A percentile compares a stretch with the other conserved stretches of the same genome.
phyloP scores from a whole-genome alignment of 2,113 vertebrate species.

The Trogon surrucura region DNA sequence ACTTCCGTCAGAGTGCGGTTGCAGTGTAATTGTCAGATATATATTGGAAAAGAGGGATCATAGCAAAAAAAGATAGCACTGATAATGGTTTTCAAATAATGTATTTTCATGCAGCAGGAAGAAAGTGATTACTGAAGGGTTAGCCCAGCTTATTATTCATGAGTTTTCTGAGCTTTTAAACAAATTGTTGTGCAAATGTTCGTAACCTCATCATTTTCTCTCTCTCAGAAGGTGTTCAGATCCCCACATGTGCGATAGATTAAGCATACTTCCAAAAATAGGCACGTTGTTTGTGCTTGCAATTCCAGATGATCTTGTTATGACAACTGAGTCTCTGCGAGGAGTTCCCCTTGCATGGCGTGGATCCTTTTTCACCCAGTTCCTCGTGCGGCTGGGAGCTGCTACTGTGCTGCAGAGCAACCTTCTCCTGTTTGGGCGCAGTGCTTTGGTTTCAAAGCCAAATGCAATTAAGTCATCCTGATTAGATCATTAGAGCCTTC shows the following conservation, averaged over 20 bases:
- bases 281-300: not conserved
- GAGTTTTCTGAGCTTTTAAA: slow-evolving; percentile 50
- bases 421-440: not conserved
- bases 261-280: slow-evolving; percentile 26
- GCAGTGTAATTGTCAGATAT: slow-evolving; percentile 1
- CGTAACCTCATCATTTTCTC: not conserved
- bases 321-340: not conserved
- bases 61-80: not conserved
- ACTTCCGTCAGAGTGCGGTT: not conserved
- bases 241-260: not conserved
- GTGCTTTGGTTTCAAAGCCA: slow-evolving; percentile 43
- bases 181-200: slow-evolving; percentile 41
- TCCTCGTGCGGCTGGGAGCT: not conserved
- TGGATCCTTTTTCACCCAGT: not conserved
- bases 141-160: slow-evolving; percentile 49
- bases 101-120: slow-evolving; percentile 2
- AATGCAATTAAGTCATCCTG: slow-evolving; percentile 41
- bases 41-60: not conserved
- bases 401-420: slow-evolving; percentile 14
- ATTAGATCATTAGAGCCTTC: slow-evolving; percentile 61
- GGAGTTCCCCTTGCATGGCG: not conserved
- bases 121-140: slow-evolving; percentile 34
- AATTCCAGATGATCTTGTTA: slow-evolving; percentile 48
- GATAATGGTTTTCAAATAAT: not conserved
- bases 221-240: slow-evolving; percentile 18